Percentiles rank a stretch among this genome's conserved stretches.
phyloP scores from a whole-genome alignment of 2,113 vertebrate species.

The Tupaia tana region DNA sequence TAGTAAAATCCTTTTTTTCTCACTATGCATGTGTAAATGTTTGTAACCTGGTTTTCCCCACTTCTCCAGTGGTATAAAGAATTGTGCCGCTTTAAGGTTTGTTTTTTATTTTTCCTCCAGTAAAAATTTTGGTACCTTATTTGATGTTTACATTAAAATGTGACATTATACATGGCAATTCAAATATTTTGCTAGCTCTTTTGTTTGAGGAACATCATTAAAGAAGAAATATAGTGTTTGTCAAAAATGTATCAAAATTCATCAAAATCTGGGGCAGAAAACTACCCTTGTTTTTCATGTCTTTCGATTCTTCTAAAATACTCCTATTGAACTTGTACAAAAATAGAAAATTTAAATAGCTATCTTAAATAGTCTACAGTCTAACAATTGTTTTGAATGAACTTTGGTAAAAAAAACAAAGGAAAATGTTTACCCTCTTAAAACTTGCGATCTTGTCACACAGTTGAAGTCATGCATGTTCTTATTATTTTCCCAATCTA shows the following conservation, averaged over 20 bases:
- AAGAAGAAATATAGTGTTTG: conserved; percentile 87
- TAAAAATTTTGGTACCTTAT: conserved; percentile 94
- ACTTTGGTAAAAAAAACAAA: conserved; percentile 72
- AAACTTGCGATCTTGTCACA: conserved; percentile 78
- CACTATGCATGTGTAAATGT: conserved; percentile 95
- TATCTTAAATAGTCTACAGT: conserved; percentile 67
- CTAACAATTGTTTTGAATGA: conserved; percentile 65
- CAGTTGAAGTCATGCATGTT: conserved; percentile 64
- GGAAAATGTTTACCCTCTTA: conserved; percentile 69
- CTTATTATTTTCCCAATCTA: conserved; percentile 58
- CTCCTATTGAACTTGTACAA: conserved; percentile 80
- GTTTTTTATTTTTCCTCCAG: conserved; percentile 84
- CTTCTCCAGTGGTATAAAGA: conserved; percentile 90
- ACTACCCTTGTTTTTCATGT: conserved; percentile 75
- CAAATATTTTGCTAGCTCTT: conserved; percentile 94
- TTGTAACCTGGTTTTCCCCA: conserved; percentile 90
- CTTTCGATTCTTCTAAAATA: conserved; percentile 72
- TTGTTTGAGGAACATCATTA: conserved; percentile 92
- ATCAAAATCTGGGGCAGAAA: conserved; percentile 80
- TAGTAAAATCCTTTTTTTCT: conserved; percentile 87
- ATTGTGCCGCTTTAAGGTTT: conserved; percentile 87
- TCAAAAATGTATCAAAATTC: conserved; percentile 88
- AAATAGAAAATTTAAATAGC: conserved; percentile 72
- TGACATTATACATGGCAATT: conserved; percentile 94
- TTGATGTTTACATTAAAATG: conserved; percentile 98